Percentiles rank a stretch among this genome's conserved stretches.
phyloP scores from a whole-genome alignment of 1,140 invertebrate genomes.

The Pseudomyrmex sp. region DNA sequence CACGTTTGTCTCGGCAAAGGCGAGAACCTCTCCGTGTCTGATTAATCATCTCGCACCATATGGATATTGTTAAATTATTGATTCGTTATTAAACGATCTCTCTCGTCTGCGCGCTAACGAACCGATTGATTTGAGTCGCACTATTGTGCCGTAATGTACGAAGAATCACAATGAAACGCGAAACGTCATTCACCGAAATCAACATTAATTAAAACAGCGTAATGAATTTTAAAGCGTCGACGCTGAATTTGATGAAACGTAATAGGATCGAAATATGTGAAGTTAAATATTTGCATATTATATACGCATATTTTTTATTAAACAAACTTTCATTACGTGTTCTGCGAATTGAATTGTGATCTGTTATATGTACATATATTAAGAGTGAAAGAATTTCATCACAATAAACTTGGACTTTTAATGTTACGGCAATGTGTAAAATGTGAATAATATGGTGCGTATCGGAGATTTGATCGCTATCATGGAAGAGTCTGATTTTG shows the following conservation, averaged over 20 bases:
- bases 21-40: not conserved
- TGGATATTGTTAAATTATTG: slow-evolving; percentile 51
- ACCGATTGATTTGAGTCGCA: slow-evolving; percentile 11
- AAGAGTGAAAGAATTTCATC: not conserved
- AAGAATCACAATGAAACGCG: slow-evolving; percentile 10
- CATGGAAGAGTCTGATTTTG: slow-evolving; percentile 78
- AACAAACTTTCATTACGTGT: not conserved
- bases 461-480: slow-evolving; percentile 77
- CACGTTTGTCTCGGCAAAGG: not conserved
- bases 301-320: not conserved
- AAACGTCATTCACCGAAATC: not conserved
- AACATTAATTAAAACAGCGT: slow-evolving; percentile 20
- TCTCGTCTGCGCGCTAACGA: slow-evolving; percentile 20
- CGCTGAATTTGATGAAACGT: not conserved
- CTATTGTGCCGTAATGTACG: not conserved
- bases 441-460: slow-evolving; percentile 72
- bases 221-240: not conserved
- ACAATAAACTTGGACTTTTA: not conserved
- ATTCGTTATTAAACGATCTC: slow-evolving; percentile 44
- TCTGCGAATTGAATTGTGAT: not conserved
- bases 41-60: slow-evolving; percentile 18
- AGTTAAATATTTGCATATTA: not conserved
- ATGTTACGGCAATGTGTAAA: not conserved
- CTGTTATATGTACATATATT: not conserved
- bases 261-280: not conserved